A percentile compares a stretch with the other conserved stretches of the same genome.
phyloP scores from a whole-genome alignment of 2,797 vertebrate genomes.

The Picus viridis region DNA sequence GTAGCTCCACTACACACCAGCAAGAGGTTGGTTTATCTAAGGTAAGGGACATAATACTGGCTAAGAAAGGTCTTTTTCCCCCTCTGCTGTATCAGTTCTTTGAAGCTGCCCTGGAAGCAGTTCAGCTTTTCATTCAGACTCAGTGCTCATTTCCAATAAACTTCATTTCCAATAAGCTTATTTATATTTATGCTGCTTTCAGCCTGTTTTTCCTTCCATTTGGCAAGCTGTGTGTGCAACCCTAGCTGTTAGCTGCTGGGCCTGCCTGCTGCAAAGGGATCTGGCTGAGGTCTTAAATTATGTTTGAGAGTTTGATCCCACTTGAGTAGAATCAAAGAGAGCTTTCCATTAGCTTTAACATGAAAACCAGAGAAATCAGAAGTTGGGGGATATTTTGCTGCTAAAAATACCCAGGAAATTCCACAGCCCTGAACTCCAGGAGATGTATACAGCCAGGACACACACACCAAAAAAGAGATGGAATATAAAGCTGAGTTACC shows the following conservation, averaged over 20 bases:
- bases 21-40: slow-evolving; percentile 30
- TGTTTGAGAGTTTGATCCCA: slow-evolving; percentile 47
- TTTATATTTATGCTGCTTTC: slow-evolving; percentile 30
- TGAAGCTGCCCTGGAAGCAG: slow-evolving; percentile 40
- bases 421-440: background rate
- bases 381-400: slow-evolving; percentile 15
- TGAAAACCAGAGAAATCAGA: slow-evolving; percentile 18
- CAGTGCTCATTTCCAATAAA: slow-evolving; percentile 13
- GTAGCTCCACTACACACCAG: background rate
- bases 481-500: background rate
- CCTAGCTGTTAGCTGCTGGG: slow-evolving; percentile 43
- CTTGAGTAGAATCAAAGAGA: slow-evolving; percentile 37
- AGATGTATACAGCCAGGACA: background rate
- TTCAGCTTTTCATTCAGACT: slow-evolving; percentile 20
- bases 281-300: slow-evolving; percentile 52
- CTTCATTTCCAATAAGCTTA: slow-evolving; percentile 40
- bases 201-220: slow-evolving; percentile 39
- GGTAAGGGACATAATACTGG: slow-evolving; percentile 31
- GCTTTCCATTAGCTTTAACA: slow-evolving; percentile 42
- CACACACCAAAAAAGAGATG: background rate
- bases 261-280: slow-evolving; percentile 2
- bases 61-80: background rate
- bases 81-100: slow-evolving; percentile 1
- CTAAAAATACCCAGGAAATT: slow-evolving; percentile 26
- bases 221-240: slow-evolving; percentile 34